A percentile compares a stretch with the other conserved stretches of the same genome.
These are phyloP conservation scores for Takifugu flavidus DNA, from an alignment of 2,113 vertebrate genomes.

Conservation along the genomic window DNA sequence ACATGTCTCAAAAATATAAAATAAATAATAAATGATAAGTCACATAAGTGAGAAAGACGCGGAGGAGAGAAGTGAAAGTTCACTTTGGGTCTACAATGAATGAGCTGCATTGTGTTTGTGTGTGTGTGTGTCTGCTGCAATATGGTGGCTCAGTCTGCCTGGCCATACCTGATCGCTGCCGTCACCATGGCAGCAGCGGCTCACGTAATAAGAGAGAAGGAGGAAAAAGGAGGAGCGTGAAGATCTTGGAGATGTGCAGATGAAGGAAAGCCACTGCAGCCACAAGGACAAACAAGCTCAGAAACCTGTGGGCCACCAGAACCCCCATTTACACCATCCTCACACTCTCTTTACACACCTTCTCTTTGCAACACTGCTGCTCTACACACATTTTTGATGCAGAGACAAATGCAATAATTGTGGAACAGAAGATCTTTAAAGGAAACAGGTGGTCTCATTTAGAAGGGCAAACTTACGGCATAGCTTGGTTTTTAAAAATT, in stretches of 20 bases:
- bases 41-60: not conserved
- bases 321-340: not conserved
- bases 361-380: too few relatives aligned
- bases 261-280: slow-evolving; percentile 51
- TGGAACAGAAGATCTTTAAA: too few relatives aligned
- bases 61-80: not conserved
- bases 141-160: slow-evolving; percentile 14
- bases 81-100: not conserved
- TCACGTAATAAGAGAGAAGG: slow-evolving; percentile 31
- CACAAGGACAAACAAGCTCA: slow-evolving; percentile 15
- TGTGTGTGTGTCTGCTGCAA: slow-evolving; percentile 40
- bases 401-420: too few relatives aligned
- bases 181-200: slow-evolving; percentile 62
- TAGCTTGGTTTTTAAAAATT: too few relatives aligned
- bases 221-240: slow-evolving; percentile 12
- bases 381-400: not conserved
- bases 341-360: not conserved
- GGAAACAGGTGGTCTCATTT: too few relatives aligned
- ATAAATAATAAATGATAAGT: not conserved
- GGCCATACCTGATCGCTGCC: slow-evolving; percentile 54
- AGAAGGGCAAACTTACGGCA: too few relatives aligned
- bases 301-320: not conserved
- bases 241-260: slow-evolving; percentile 37
- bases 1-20: not conserved
- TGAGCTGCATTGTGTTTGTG: slow-evolving; percentile 11